These are phyloP conservation scores for Euphydryas editha DNA, from an alignment of 2,888 invertebrate genomes.

Conservation along the genomic window DNA sequence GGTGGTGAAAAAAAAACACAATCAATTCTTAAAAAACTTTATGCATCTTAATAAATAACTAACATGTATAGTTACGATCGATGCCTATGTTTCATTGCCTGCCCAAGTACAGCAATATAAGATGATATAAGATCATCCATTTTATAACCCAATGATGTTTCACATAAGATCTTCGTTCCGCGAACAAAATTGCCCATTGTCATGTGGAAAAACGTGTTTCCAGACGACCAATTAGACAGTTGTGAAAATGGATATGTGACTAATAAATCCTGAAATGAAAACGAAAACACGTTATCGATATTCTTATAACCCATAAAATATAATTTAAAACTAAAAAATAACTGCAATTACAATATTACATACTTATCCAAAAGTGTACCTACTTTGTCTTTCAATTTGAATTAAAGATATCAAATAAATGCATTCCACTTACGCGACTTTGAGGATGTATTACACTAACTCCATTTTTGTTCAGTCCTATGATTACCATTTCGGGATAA, in stretches of 20 bases:
- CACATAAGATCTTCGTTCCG: constrained; percentile 94
- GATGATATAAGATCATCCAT: constrained; percentile 98
- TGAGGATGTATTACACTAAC: constrained; percentile 95
- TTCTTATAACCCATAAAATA: background rate
- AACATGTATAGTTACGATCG: constrained; percentile 36
- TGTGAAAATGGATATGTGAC: constrained; percentile 94
- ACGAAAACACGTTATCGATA: background rate
- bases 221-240: constrained; percentile 97
- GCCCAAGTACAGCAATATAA: constrained; percentile 87
- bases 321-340: background rate
- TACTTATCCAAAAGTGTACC: too few relatives aligned
- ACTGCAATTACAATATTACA: too few relatives aligned
- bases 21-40: background rate
- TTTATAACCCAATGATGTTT: constrained; percentile 97
- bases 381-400: too few relatives aligned
- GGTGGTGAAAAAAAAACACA: background rate
- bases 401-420: constrained; percentile 1
- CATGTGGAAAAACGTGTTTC: constrained; percentile 97
- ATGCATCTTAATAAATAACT: background rate
- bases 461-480: constrained; percentile 96
- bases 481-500: constrained; percentile 92
- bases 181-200: constrained; percentile 97
- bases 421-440: constrained; percentile 86
- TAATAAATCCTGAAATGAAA: constrained; percentile 86
- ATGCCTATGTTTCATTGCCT: constrained; percentile 61